Conservation (phyloP, 2,888 invertebrate genomes). For the Nephrotoma appendiculata region DNA sequence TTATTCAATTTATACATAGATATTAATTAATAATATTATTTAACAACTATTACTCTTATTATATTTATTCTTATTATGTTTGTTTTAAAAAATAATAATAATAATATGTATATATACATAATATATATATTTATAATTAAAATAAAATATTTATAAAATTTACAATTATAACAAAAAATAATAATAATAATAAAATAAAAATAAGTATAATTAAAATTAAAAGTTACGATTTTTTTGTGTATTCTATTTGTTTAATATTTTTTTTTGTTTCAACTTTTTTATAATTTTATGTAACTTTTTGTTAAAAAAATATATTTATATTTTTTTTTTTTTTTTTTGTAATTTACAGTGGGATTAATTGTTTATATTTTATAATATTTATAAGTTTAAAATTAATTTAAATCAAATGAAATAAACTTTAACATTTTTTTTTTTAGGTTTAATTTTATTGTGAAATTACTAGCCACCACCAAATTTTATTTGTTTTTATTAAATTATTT, state of each 20-base stretch:
- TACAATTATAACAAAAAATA: background rate
- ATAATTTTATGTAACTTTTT: background rate
- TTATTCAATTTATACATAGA: background rate
- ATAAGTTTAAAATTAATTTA: background rate
- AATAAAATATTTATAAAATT: background rate
- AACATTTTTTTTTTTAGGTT: background rate
- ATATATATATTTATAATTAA: background rate
- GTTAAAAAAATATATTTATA: background rate
- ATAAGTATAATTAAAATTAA: background rate
- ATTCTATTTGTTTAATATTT: background rate
- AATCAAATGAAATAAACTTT: background rate
- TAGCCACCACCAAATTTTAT: background rate
- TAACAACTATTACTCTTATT: background rate
- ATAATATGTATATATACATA: background rate
- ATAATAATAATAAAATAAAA: background rate
- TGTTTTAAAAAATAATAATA: background rate
- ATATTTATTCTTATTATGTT: background rate
- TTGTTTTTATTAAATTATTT: background rate
- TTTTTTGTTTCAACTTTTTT: background rate
- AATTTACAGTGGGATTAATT: background rate
- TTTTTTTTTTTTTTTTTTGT: background rate
- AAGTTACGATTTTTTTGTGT: background rate
- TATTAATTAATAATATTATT: background rate
- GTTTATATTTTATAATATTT: background rate
- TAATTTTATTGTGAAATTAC: background rate